These are phyloP conservation scores for Ophion obscuratus DNA, from an alignment of 2,888 invertebrate genomes.

Conservation along the genomic window DNA sequence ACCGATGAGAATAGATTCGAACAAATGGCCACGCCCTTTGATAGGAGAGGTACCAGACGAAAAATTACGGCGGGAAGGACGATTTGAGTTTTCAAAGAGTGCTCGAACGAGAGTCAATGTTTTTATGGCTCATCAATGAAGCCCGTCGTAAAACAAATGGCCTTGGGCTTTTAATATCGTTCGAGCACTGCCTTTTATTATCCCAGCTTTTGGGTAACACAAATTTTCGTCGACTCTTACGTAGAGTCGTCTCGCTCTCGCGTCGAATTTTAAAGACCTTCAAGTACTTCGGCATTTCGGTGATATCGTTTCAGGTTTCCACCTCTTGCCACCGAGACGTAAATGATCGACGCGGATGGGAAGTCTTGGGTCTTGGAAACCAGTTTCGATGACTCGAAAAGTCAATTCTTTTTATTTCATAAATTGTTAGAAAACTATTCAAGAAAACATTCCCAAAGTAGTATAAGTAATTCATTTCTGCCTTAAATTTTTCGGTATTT, in stretches of 20 bases:
- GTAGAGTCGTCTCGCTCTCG: not conserved
- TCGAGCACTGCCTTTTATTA: conserved; percentile 6
- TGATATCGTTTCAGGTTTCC: not conserved
- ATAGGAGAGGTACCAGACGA: not conserved
- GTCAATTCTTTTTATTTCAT: no score
- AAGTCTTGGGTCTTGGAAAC: not conserved
- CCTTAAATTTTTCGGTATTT: no score
- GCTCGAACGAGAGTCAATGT: not conserved
- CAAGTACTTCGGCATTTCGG: not conserved
- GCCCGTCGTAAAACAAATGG: conserved; percentile 6
- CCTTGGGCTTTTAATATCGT: not conserved
- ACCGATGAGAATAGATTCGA: not conserved
- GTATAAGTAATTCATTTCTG: no score
- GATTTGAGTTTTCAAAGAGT: conserved; percentile 16
- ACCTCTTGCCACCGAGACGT: not conserved
- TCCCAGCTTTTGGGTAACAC: conserved; percentile 3
- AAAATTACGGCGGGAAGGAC: not conserved
- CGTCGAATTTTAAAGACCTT: conserved; percentile 9
- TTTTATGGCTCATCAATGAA: conserved; percentile 27
- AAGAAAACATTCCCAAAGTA: no score
- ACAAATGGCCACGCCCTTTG: not conserved
- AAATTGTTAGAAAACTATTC: no score
- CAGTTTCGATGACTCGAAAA: not conserved
- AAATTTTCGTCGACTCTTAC: not conserved
- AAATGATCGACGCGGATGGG: not conserved